Percentiles rank a stretch among this genome's conserved stretches.
Conservation (phyloP, 2,113 vertebrate species). For the Crotalus horridus region DNA sequence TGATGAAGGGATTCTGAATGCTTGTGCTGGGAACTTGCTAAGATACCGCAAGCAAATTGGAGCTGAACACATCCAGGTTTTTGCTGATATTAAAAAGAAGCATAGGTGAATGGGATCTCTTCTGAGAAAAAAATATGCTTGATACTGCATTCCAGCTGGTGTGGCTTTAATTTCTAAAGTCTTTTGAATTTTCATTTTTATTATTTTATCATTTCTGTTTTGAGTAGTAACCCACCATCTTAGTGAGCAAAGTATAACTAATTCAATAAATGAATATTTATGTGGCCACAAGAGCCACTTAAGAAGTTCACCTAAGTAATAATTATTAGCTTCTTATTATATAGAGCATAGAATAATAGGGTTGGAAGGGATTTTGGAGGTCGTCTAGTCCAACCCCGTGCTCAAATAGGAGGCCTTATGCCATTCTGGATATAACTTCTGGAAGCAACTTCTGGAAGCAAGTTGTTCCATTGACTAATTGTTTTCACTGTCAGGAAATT, state of each 20-base stretch:
- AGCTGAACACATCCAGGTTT: conserved; percentile 81
- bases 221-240: neutral
- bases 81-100: conserved; percentile 90
- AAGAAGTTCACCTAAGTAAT: neutral
- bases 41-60: conserved; percentile 79
- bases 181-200: neutral
- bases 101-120: conserved; percentile 74
- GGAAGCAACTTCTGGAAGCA: too few species aligned
- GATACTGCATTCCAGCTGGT: neutral
- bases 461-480: too few species aligned
- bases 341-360: too few species aligned
- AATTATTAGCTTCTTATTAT: neutral
- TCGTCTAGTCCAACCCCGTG: too few species aligned
- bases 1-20: conserved; percentile 81
- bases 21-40: conserved; percentile 75
- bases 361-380: too few species aligned
- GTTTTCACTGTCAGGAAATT: too few species aligned
- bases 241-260: neutral
- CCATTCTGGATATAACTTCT: too few species aligned
- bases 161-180: neutral
- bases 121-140: neutral
- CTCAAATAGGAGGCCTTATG: too few species aligned
- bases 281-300: neutral
- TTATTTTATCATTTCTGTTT: neutral
- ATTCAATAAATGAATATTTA: neutral